Evolutionary conservation across 2,888 invertebrate species (phyloP).

Genomic region (Onchidella celtica): DNA sequence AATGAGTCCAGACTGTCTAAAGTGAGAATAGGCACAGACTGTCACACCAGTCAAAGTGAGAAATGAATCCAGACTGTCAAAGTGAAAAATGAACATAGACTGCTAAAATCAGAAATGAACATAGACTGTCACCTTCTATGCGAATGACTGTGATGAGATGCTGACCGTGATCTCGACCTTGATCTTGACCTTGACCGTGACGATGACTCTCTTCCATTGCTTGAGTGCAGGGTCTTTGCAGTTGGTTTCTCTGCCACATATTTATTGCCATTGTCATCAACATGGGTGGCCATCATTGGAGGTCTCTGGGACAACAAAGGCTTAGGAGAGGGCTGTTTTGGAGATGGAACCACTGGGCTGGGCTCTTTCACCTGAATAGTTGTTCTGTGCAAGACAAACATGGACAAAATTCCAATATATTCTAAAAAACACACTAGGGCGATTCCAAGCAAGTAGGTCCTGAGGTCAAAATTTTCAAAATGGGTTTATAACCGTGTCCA

Average conservation of each 20-base stretch:
- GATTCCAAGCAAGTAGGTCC: no score
- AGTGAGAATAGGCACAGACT: no score
- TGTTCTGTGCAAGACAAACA: constrained; percentile 6
- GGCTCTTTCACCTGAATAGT: constrained; percentile 12
- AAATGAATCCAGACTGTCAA: no score
- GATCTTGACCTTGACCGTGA: constrained; percentile 11
- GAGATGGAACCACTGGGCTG: constrained; percentile 5
- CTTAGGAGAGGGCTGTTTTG: not conserved
- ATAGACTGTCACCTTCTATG: constrained; percentile 44
- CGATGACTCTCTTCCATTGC: not conserved
- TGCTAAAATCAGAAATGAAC: no score
- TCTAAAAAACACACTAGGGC: no score
- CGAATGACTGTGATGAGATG: constrained; percentile 17
- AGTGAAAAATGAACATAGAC: no score
- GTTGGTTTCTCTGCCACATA: not conserved
- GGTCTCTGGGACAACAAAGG: not conserved
- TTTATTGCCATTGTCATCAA: constrained; percentile 1
- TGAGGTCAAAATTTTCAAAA: no score
- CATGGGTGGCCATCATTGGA: not conserved
- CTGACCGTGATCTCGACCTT: constrained; percentile 9
- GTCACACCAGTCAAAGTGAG: no score
- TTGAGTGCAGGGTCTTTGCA: not conserved
- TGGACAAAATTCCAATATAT: no score
- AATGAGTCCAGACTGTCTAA: no score
- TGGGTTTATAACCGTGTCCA: no score